Evolutionary conservation across 2,888 invertebrate species (phyloP), one percentile per base, ranked within the genome.

Genomic region (Drosophila austrosaltans): DNA sequence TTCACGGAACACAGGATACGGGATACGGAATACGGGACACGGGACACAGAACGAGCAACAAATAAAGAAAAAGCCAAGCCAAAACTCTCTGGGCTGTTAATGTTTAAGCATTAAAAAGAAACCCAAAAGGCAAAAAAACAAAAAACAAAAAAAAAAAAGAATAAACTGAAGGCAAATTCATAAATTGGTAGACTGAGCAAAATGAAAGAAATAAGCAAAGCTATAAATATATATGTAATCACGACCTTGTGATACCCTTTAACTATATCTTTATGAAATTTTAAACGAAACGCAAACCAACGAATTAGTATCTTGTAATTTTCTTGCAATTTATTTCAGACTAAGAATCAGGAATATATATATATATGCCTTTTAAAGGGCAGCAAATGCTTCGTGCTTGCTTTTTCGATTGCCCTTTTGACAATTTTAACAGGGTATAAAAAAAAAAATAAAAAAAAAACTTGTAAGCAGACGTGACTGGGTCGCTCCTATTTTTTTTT

Each of bases 31-130:
- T 25, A 30, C 25, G n/a, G 44, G 30, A 30, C 58, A 57, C 25
- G 39, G 72, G 58, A 72, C 74, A 64, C 28, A 58, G 30, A 66
- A 42, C 72, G 57, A 66, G 75, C 78, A 77, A 79, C 64, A 85
- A 85, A 83, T 85, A 81, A 82, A 82, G 78, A 78, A 78, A 82
- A 77, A 85, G 82, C 79, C 72, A 82, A 81, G 81, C 79, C 77
- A 80, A 82, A 48, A 48, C 48, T 48, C 75, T 85, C 71, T 79
- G 69, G 76, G 81, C 83, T 79, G 79, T 81, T 83, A 83, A 83
- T 83, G 83, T 69, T 73, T 66, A 76, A 69, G 72, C 83, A 85
- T 85, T 83, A 77, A 83, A 85, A 82, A 36, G 53, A 64, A 73
- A 69, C 63, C 82, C 69, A 67, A 78, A 73, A 72, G 77, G 75